Conservation (phyloP, 2,888 invertebrate genomes). For the Trachelus tabidus region DNA sequence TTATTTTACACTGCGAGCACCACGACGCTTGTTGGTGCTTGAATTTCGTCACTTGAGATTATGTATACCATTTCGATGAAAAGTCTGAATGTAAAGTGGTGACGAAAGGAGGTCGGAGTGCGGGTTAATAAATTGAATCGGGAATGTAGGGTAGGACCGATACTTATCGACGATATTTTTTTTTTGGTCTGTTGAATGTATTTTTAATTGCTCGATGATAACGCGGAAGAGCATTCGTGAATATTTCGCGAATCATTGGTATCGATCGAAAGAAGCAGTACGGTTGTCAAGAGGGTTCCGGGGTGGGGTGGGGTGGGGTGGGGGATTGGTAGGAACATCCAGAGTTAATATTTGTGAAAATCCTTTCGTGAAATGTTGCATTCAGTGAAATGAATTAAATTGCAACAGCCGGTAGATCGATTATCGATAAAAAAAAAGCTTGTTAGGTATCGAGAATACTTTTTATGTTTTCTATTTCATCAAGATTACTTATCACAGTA, state of each 20-base stretch:
- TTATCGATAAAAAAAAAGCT: not conserved
- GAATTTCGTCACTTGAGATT: not conserved
- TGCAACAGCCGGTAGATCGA: not conserved
- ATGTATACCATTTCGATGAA: not conserved
- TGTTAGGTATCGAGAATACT: not conserved
- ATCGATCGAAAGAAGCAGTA: not conserved
- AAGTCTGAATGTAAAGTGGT: not conserved
- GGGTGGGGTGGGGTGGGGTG: too few species aligned
- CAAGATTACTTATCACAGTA: not conserved
- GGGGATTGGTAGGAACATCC: not conserved
- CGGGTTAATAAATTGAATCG: not conserved
- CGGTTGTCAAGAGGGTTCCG: not conserved
- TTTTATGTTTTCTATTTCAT: not conserved
- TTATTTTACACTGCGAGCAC: not conserved
- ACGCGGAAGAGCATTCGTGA: not conserved
- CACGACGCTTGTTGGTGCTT: not conserved
- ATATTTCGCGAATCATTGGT: not conserved
- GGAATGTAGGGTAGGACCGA: not conserved
- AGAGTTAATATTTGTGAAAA: not conserved
- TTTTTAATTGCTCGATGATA: not conserved
- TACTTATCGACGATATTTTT: not conserved
- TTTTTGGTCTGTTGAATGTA: not conserved
- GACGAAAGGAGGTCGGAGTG: not conserved
- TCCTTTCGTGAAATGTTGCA: not conserved
- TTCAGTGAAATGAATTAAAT: not conserved